Base-by-base conservation (phyloP, 2,113 vertebrate genomes). In the Pachypanchax playfairii region DNA sequence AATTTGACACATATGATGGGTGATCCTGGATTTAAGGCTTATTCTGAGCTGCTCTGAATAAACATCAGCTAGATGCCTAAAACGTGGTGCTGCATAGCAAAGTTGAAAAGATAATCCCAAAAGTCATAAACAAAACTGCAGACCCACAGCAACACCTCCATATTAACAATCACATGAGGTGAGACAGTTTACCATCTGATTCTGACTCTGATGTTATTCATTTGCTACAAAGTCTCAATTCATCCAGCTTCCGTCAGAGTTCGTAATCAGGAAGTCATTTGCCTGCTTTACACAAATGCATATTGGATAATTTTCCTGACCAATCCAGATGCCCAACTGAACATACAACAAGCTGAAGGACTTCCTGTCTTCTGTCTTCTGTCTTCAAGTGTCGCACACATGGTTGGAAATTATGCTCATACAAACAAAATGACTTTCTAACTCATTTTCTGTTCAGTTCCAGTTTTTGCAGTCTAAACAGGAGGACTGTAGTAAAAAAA, bases 1-100 rank as follows among this genome's bases (percentile, higher is more conserved):
- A 17, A 12, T 70, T 75, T 50, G 54, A 39, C 55, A 13, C 43
- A 47, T 14, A 65, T 47, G 33, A 58, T 52, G n/a, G 15, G 18
- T 57, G 65, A 79, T 58, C 44, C 42, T 18, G 53, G 64, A 79
- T 73, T 78, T 67, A 78, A 26, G 63, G 72, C 55, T 75, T 53
- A 61, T 18, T 70, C 56, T 73, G 70, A 73, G 68, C 71, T 36
- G 68, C 43, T 75, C 70, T 63, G 38, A 70, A 60, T 63, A 36
- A 42, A 43, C 58, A 50, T 50, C 70, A 14, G 28, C 73, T 68
- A 43, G 59, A 72, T 26, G 64, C 58, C 58, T 59, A 5, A 55
- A 51, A 61, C 25, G 36, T 11, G 14, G 2, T 1, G 54, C 49
- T 60, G 59, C 48, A 36, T 59, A 31, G 71, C 44, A 2, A 39